These are phyloP conservation scores for Montipora efflorescens DNA, from an alignment of 64 coral and sea anemone genomes.

Conservation along the genomic window DNA sequence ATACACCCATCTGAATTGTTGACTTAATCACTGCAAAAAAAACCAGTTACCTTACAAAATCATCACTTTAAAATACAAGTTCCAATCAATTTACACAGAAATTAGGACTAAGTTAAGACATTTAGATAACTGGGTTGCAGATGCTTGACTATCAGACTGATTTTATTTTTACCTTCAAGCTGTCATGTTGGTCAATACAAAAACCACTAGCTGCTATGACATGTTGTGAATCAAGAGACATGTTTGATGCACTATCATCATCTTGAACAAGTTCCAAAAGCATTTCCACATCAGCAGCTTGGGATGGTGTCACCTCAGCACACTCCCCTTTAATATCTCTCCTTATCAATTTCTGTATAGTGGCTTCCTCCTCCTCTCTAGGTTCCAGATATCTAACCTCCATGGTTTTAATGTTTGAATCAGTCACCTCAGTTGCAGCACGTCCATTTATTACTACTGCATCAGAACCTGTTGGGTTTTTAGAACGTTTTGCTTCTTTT, in stretches of 20 bases:
- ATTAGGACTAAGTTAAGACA: too few species aligned
- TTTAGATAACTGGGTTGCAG: too few species aligned
- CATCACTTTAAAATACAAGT: too few species aligned
- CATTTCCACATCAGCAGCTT: constrained; percentile 82
- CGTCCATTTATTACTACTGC: neutral
- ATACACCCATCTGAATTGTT: too few species aligned
- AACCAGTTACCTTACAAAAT: too few species aligned
- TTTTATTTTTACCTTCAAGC: neutral
- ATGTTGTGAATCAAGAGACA: constrained; percentile 12
- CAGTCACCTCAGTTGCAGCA: neutral
- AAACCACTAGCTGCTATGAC: constrained; percentile 13
- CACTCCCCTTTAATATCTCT: neutral
- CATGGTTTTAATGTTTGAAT: neutral
- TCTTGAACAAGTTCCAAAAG: constrained; percentile 72
- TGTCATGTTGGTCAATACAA: constrained; percentile 20
- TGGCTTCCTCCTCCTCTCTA: neutral
- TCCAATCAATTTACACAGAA: too few species aligned
- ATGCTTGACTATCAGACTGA: too few species aligned
- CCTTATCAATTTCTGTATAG: neutral
- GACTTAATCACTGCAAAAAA: too few species aligned
- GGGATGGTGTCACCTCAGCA: constrained; percentile 62
- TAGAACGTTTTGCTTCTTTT: neutral
- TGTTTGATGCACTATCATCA: constrained; percentile 2
- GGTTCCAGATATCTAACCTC: neutral
- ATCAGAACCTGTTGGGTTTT: neutral